Conservation (phyloP, 2,113 vertebrate genomes). For the Cavia porcellus region DNA sequence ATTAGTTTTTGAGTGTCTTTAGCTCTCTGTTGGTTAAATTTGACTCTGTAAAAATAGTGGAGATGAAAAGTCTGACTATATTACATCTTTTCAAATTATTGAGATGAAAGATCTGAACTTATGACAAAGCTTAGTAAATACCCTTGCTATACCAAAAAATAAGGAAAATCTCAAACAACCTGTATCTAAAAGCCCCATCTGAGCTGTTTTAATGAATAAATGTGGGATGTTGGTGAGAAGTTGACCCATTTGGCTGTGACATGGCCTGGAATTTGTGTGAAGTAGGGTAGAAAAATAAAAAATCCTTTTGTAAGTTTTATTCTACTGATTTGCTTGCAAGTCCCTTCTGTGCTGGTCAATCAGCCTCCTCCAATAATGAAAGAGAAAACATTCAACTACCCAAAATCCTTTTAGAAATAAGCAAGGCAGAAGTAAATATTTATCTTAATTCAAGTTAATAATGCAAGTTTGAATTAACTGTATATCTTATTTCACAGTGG, state of each 20-base stretch:
- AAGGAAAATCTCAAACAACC: not conserved
- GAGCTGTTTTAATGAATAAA: not conserved
- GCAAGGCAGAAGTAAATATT: not conserved
- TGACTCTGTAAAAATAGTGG: not conserved
- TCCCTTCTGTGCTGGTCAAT: not conserved
- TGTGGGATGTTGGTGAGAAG: not conserved
- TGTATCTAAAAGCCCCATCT: not conserved
- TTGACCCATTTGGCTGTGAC: not conserved
- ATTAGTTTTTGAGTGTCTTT: not conserved
- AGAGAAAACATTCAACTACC: not conserved
- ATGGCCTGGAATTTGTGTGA: not conserved
- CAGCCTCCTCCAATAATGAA: not conserved
- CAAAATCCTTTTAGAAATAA: slow-evolving; percentile 37
- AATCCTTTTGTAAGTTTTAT: not conserved
- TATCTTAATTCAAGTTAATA: not conserved
- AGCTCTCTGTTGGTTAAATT: not conserved
- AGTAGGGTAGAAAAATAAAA: not conserved
- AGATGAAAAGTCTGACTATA: not conserved
- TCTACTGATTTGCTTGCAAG: not conserved
- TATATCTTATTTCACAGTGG: not conserved
- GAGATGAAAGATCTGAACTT: slow-evolving; percentile 2
- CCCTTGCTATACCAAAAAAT: not conserved
- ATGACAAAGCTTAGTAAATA: not conserved
- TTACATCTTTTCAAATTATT: not conserved
- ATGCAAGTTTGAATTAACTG: not conserved